These are phyloP conservation scores for Reinhardtius hippoglossoides DNA, from an alignment of 2,113 vertebrate species.

Conservation along the genomic window DNA sequence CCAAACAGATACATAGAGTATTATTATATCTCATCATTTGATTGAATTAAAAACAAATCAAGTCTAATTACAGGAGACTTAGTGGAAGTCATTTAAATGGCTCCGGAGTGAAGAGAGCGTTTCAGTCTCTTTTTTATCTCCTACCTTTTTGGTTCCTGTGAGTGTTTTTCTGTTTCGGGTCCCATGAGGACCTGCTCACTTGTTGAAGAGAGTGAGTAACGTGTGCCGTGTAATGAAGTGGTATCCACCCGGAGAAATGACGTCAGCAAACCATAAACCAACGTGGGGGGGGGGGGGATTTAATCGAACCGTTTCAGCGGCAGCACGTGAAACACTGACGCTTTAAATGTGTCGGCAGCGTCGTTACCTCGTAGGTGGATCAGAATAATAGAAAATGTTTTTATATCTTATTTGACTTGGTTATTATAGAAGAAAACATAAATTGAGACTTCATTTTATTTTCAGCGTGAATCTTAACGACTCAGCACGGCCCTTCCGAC, in stretches of 20 bases:
- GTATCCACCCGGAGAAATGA: constrained; percentile 86
- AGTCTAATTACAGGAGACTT: constrained; percentile 52
- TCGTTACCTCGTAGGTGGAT: constrained; percentile 31
- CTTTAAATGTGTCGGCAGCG: constrained; percentile 46
- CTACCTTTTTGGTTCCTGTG: constrained; percentile 62
- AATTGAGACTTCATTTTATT: constrained; percentile 29
- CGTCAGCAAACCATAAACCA: constrained; percentile 56
- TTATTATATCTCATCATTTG: not conserved
- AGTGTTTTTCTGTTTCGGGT: constrained; percentile 51
- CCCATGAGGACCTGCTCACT: constrained; percentile 70
- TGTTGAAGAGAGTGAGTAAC: constrained; percentile 73
- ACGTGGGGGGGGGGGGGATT: constrained; percentile 19
- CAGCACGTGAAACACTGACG: constrained; percentile 26
- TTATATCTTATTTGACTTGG: constrained; percentile 25
- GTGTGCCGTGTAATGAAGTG: constrained; percentile 78
- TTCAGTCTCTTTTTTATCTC: constrained; percentile 35
- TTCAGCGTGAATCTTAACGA: not conserved
- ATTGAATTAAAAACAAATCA: constrained; percentile 5
- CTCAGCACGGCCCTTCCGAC: not conserved
- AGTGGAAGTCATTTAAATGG: constrained; percentile 50
- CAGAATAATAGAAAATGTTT: constrained; percentile 19
- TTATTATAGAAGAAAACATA: not conserved
- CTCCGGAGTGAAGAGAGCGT: constrained; percentile 44
- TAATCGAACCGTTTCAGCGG: constrained; percentile 23
- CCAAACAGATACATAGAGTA: constrained; percentile 27